Percentiles rank a stretch among this genome's conserved stretches.
phyloP scores from a whole-genome alignment of 2,113 vertebrate genomes.

The Labeo catla region DNA sequence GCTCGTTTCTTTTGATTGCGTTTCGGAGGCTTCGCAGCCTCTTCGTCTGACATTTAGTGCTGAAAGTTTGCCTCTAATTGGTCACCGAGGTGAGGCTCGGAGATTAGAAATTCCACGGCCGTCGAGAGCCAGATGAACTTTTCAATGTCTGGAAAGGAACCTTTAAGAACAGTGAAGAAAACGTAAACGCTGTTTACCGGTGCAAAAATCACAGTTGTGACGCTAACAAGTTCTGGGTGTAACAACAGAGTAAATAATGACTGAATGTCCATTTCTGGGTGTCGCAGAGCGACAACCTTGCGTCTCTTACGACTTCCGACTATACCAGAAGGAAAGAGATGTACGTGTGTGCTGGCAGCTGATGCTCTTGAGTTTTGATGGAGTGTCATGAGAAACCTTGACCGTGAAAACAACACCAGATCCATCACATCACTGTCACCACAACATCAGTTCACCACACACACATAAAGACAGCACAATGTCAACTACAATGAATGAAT shows the following conservation, averaged over 20 bases:
- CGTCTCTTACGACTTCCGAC: too few species aligned
- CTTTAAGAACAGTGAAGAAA: neutral
- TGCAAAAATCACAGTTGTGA: too few species aligned
- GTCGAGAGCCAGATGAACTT: neutral
- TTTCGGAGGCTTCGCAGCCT: neutral
- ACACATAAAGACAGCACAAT: too few species aligned
- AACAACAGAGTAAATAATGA: neutral
- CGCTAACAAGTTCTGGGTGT: too few species aligned
- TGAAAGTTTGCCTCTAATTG: neutral
- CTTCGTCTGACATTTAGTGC: slow-evolving; percentile 22
- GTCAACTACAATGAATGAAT: too few species aligned
- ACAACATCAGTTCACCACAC: too few species aligned
- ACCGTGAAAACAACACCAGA: too few species aligned
- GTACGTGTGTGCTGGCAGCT: slow-evolving; percentile 45
- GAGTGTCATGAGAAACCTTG: too few species aligned
- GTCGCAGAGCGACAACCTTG: too few species aligned
- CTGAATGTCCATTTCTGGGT: neutral
- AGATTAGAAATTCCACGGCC: neutral
- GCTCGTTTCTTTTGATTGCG: neutral
- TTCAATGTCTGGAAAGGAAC: neutral
- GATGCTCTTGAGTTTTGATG: slow-evolving; percentile 54
- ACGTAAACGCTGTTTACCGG: neutral
- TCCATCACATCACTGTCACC: too few species aligned
- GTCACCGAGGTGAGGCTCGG: slow-evolving; percentile 29
- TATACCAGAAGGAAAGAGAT: neutral